A percentile compares a stretch with the other conserved stretches of the same genome.
Conservation (phyloP, 2,113 vertebrate genomes). For the Chionomys nivalis region DNA sequence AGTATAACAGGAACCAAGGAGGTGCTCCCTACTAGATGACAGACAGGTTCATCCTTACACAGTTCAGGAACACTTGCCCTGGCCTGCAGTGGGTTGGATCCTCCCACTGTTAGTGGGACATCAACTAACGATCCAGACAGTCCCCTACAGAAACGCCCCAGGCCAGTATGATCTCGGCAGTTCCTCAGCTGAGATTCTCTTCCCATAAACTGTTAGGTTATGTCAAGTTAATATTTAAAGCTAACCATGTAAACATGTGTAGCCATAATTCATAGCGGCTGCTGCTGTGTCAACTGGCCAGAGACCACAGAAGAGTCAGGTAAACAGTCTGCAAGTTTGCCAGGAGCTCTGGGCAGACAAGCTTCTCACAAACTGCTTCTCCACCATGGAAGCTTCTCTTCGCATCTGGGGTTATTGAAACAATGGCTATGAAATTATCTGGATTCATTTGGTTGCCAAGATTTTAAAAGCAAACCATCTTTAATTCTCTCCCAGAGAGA, state of each 20-base stretch:
- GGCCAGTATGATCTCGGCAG: not conserved
- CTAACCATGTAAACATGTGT: not conserved
- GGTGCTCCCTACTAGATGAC: not conserved
- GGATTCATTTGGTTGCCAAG: not conserved
- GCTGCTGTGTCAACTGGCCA: too few relatives aligned
- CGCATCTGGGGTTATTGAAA: not conserved
- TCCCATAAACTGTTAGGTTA: not conserved
- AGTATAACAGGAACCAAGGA: not conserved
- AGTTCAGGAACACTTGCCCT: not conserved
- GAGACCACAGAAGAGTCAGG: not conserved
- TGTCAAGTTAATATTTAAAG: not conserved
- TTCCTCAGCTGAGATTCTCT: not conserved
- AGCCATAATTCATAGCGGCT: not conserved
- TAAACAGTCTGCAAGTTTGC: not conserved
- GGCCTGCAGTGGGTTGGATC: not conserved
- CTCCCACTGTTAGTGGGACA: too few relatives aligned
- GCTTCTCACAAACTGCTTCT: not conserved
- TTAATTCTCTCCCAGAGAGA: not conserved
- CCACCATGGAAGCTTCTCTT: not conserved
- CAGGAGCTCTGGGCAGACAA: not conserved
- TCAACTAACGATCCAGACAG: not conserved
- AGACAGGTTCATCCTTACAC: not conserved
- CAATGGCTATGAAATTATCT: not conserved
- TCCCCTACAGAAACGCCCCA: not conserved
- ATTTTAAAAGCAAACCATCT: not conserved